phyloP scores from a whole-genome alignment of 2,113 vertebrate genomes.

The Perca flavescens region DNA sequence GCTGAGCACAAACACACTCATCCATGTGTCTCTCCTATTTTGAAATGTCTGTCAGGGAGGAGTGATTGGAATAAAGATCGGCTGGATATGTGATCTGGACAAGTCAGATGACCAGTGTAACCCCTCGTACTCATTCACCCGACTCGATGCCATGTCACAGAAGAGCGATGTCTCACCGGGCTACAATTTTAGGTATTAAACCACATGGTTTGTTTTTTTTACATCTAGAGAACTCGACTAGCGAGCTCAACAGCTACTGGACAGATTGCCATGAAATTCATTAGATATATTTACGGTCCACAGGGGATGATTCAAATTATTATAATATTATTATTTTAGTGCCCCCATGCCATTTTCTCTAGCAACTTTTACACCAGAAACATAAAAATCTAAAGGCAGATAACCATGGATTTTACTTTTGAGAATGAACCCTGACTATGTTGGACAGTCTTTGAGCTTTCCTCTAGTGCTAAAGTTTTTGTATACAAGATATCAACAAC shows the following conservation, averaged over 20 bases:
- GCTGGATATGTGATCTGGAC: slow-evolving; percentile 95
- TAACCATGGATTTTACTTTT: neutral
- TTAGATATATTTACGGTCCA: too few relatives aligned
- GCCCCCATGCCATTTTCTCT: neutral
- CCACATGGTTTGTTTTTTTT: neutral
- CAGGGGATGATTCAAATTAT: neutral
- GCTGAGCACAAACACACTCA: neutral
- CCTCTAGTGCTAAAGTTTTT: neutral
- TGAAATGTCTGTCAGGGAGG: slow-evolving; percentile 85
- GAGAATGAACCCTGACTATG: too few relatives aligned
- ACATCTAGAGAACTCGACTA: neutral
- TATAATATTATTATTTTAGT: neutral
- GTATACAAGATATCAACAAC: neutral
- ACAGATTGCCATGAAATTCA: too few relatives aligned
- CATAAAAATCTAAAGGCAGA: neutral
- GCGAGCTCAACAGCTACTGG: too few relatives aligned
- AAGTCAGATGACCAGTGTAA: slow-evolving; percentile 89
- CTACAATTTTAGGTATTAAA: slow-evolving; percentile 92
- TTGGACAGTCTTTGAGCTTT: neutral
- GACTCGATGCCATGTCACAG: slow-evolving; percentile 90
- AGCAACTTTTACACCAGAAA: neutral
- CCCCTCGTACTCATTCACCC: slow-evolving; percentile 92
- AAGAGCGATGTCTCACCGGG: slow-evolving; percentile 85
- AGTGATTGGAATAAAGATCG: slow-evolving; percentile 96
- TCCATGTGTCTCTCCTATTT: neutral